Evolutionary conservation across 64 coral and sea anemone genomes (phyloP).

Genomic region (Anthopleura sola): DNA sequence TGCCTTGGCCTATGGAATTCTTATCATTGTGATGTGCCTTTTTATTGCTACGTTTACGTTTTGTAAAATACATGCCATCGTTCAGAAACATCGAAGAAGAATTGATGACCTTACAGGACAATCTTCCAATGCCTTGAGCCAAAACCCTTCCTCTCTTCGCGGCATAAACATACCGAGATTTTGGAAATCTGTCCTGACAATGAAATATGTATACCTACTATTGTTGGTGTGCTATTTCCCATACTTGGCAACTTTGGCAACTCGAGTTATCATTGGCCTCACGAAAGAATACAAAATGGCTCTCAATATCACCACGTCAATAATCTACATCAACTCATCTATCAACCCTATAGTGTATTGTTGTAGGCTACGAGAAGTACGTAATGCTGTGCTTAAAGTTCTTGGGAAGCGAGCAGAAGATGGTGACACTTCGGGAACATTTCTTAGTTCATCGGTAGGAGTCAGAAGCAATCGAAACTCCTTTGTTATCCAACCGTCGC

Average conservation of each 20-base stretch:
- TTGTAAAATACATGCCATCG: neutral
- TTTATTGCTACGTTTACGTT: neutral
- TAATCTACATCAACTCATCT: constrained; percentile 12
- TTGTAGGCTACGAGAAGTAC: neutral
- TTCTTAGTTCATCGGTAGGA: too few relatives aligned
- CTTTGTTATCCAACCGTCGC: too few relatives aligned
- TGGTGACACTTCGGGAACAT: too few relatives aligned
- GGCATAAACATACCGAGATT: neutral
- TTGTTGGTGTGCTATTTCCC: neutral
- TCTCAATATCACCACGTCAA: neutral
- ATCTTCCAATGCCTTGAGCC: neutral
- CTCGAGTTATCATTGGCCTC: neutral
- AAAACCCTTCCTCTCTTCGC: neutral
- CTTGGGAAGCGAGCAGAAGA: neutral
- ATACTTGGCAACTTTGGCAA: neutral
- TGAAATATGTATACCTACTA: neutral
- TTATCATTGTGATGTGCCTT: constrained; percentile 1
- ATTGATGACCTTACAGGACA: neutral
- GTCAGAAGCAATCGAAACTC: too few relatives aligned
- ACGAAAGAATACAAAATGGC: constrained; percentile 17
- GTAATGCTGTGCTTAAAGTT: neutral
- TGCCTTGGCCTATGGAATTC: neutral
- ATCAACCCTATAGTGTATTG: neutral
- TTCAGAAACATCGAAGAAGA: neutral
- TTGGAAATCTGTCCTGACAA: constrained; percentile 6